Conservation (phyloP, 2,113 vertebrate species). For the Petrocephalus microphthalmus region DNA sequence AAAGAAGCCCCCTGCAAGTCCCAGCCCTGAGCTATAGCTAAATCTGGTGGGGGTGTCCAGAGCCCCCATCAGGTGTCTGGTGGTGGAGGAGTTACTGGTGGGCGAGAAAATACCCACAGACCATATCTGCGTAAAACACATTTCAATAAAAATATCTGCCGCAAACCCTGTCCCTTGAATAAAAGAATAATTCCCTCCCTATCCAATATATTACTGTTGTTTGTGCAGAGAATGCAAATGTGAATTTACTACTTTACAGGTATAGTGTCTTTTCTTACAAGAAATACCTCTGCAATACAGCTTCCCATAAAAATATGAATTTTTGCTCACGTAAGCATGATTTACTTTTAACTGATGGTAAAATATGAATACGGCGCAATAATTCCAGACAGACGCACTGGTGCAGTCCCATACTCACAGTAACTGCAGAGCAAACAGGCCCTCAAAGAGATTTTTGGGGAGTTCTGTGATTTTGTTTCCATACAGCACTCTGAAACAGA, state of each 20-base stretch:
- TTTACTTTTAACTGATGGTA: not conserved
- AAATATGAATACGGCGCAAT: not conserved
- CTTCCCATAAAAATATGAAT: not conserved
- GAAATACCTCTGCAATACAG: not conserved
- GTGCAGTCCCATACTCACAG: slow-evolving; percentile 73
- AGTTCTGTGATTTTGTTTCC: slow-evolving; percentile 99
- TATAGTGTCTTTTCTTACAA: not conserved
- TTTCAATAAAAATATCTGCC: not conserved
- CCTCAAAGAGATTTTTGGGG: slow-evolving; percentile 90
- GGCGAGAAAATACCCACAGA: not conserved
- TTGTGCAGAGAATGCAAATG: not conserved
- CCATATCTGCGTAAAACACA: not conserved
- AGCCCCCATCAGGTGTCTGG: too few relatives aligned
- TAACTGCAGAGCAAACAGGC: slow-evolving; percentile 89
- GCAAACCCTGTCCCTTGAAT: not conserved
- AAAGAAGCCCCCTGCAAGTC: not conserved
- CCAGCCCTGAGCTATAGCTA: not conserved
- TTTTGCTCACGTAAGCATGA: not conserved
- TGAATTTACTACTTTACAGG: not conserved
- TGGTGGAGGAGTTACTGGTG: too few relatives aligned
- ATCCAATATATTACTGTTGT: not conserved
- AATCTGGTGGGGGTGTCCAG: not conserved
- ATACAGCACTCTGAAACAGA: slow-evolving; percentile 78
- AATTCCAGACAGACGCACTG: not conserved
- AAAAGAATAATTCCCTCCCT: not conserved